Evolutionary conservation across 2,113 vertebrate species (phyloP).

Genomic region (Dendropsophus ebraccatus): DNA sequence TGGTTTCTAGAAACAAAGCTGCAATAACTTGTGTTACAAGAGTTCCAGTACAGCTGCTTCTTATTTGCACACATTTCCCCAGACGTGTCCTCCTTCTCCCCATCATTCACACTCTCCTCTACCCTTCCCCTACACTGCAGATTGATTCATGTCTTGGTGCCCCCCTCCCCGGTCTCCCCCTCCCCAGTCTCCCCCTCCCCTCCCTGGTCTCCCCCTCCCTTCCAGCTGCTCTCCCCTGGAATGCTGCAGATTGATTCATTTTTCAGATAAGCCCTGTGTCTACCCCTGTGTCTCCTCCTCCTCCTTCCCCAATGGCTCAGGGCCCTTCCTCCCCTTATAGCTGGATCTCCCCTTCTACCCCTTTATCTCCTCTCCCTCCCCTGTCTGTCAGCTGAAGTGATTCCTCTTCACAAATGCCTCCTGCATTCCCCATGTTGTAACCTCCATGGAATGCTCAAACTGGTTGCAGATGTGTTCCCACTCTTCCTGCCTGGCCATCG

Average conservation of each 20-base stretch:
- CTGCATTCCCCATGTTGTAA: constrained; percentile 54
- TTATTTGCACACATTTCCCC: constrained; percentile 46
- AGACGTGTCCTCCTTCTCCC: neutral
- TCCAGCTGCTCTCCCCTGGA: constrained; percentile 44
- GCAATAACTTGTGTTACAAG: constrained; percentile 13
- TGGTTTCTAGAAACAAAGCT: constrained; percentile 12
- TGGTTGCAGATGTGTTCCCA: constrained; percentile 55
- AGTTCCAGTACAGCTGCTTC: constrained; percentile 25
- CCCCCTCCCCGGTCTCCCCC: neutral
- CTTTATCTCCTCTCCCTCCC: constrained; percentile 56
- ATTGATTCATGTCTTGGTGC: constrained; percentile 28
- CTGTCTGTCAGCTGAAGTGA: constrained; percentile 52
- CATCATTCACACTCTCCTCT: constrained; percentile 33
- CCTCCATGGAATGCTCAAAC: constrained; percentile 54
- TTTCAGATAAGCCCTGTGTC: constrained; percentile 25
- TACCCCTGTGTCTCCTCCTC: constrained; percentile 38
- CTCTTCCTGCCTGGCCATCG: constrained; percentile 18
- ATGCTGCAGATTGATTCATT: constrained; percentile 46
- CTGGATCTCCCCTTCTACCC: constrained; percentile 38
- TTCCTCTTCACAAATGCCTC: constrained; percentile 55
- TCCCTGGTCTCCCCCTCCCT: constrained; percentile 16
- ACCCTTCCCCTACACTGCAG: constrained; percentile 12
- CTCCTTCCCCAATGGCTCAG: constrained; percentile 11
- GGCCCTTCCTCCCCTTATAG: constrained; percentile 24
- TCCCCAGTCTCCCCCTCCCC: neutral